These are phyloP conservation scores for Lepidocyrtoides sp. DNA, from an alignment of 2,888 invertebrate species.

Conservation along the genomic window DNA sequence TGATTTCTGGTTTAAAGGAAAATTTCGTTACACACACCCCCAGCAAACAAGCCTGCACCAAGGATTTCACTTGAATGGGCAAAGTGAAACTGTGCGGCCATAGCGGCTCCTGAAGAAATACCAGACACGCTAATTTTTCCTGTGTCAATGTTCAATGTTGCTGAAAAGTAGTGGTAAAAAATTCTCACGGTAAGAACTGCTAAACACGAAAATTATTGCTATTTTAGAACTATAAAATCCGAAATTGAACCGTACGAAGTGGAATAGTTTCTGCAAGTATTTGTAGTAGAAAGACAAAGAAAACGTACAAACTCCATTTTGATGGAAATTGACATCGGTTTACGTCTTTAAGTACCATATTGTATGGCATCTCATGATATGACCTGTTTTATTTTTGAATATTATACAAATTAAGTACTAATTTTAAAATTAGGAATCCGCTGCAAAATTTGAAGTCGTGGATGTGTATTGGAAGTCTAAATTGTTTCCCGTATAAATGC, in stretches of 20 bases:
- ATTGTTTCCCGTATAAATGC: no score
- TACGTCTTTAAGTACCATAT: no score
- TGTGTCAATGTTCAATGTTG: slow-evolving; percentile 85
- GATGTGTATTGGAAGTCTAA: no score
- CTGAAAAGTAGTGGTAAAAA: slow-evolving; percentile 61
- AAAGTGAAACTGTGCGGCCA: slow-evolving; percentile 87
- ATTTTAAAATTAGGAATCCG: no score
- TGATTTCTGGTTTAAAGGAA: no score
- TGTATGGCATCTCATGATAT: no score
- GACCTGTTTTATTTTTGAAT: no score
- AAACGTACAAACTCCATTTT: neutral
- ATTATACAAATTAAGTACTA: no score
- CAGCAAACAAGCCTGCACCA: slow-evolving; percentile 86
- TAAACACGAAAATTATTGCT: neutral
- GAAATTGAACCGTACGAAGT: neutral
- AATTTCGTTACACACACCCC: slow-evolving; percentile 84
- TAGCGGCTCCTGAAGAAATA: slow-evolving; percentile 86
- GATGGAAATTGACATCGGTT: neutral
- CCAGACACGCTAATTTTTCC: slow-evolving; percentile 86
- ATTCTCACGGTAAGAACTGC: no score
- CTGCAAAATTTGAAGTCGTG: no score
- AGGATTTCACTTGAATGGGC: slow-evolving; percentile 86
- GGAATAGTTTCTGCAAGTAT: neutral
- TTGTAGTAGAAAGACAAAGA: neutral
- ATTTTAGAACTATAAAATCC: neutral